These are phyloP conservation scores for Glareola pratincola DNA, from an alignment of 2,113 vertebrate genomes.

Conservation along the genomic window DNA sequence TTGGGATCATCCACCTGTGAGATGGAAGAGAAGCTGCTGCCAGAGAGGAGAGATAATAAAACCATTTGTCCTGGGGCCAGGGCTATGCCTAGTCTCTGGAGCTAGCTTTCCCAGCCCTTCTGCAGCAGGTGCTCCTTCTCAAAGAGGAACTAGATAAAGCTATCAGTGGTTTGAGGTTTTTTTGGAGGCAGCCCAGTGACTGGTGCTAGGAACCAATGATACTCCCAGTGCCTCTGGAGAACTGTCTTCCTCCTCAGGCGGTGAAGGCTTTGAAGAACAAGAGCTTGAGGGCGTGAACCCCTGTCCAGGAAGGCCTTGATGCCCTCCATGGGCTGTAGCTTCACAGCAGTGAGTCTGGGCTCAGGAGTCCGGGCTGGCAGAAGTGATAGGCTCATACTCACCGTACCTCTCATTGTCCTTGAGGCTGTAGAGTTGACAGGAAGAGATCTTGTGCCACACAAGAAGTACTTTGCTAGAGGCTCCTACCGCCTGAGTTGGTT, in stretches of 20 bases:
- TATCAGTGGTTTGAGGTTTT: background rate
- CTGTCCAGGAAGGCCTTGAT: background rate
- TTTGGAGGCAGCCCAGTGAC: background rate
- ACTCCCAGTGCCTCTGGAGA: background rate
- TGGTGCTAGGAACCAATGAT: background rate
- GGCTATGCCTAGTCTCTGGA: background rate
- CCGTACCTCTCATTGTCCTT: background rate
- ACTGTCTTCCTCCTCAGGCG: background rate
- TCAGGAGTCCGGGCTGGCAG: background rate
- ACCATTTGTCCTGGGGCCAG: background rate
- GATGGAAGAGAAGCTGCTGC: background rate
- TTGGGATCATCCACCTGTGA: background rate
- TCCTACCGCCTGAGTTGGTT: background rate
- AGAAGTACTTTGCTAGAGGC: background rate
- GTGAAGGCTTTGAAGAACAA: background rate
- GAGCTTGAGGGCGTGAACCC: background rate
- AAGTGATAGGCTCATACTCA: background rate
- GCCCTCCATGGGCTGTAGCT: background rate
- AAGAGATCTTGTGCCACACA: background rate
- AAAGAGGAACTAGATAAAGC: background rate
- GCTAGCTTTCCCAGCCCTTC: background rate
- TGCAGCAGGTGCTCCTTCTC: background rate
- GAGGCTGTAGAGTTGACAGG: background rate
- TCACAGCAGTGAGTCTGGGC: background rate
- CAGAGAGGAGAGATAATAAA: background rate